Evolutionary conservation across 2,797 vertebrate species (phyloP).

Genomic region (Podarcis lilfordi): DNA sequence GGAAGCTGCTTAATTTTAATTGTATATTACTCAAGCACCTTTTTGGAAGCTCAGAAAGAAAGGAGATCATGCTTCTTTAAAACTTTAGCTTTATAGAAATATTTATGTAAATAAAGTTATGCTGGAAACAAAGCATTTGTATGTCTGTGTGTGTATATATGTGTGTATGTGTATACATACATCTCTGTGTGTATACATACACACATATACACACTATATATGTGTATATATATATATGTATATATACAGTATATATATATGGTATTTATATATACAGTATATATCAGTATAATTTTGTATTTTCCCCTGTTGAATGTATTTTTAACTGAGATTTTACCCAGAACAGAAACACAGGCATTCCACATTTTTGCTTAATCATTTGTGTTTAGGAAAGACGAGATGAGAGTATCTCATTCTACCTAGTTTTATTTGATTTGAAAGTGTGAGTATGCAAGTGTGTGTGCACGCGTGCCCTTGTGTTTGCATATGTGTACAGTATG

Average conservation of each 20-base stretch:
- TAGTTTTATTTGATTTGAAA: constrained; percentile 78
- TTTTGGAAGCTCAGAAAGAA: constrained; percentile 86
- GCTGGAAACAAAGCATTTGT: constrained; percentile 86
- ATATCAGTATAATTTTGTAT: constrained; percentile 79
- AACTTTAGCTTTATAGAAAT: constrained; percentile 89
- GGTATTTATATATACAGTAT: constrained; percentile 79
- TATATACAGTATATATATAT: constrained; percentile 81
- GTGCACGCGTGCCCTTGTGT: constrained; percentile 55
- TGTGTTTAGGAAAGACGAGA: constrained; percentile 74
- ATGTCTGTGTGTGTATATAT: constrained; percentile 86
- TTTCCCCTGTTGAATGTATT: constrained; percentile 93
- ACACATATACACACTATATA: constrained; percentile 71
- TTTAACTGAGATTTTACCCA: constrained; percentile 87
- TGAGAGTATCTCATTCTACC: constrained; percentile 84
- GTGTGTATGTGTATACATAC: constrained; percentile 79
- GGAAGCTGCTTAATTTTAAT: constrained; percentile 85
- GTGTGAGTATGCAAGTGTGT: constrained; percentile 49
- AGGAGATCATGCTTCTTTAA: constrained; percentile 84
- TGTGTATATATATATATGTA: constrained; percentile 80
- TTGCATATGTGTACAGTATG: constrained; percentile 49
- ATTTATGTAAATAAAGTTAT: constrained; percentile 92
- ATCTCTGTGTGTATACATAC: constrained; percentile 78
- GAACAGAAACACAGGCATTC: constrained; percentile 86
- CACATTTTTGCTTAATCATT: constrained; percentile 82
- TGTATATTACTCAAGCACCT: constrained; percentile 91